Evolutionary conservation across 2,888 invertebrate genomes (phyloP), one percentile per base, ranked within the genome.

Genomic region (Erebia epiphron): DNA sequence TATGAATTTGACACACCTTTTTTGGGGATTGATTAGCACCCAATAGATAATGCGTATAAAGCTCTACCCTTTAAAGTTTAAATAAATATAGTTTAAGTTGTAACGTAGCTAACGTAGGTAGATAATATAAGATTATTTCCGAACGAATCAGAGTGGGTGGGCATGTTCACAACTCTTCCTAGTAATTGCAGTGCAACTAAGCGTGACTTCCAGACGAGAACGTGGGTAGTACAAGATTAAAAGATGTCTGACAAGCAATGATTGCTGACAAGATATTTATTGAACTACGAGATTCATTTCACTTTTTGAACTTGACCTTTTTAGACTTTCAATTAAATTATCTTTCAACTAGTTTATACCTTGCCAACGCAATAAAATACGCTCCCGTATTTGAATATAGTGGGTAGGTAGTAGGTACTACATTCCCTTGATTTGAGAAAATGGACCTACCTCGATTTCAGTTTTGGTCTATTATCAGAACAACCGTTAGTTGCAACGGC

Each of bases 81-180:
- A 3, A 26, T 26, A 26, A 26, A 26, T 26, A 26, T 4, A 26
- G 3, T 26, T 1, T 26, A 26, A 26, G 26, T 3, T 26, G 21
- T 21, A 26, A 26, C 26, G 2, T 26, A 26, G 2, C 11, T 13
- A 41, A 26, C 41, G 85, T 85, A 82, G 84, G 84, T 80, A 83
- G 84, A 75, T 82, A 83, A 75, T 82, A 83, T 87, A 86, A 80
- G 82, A 86, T 82, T 85, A 82, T 77, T 77, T 76, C 62, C 72
- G 72, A 65, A 75, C 71, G 73, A 73, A 74, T 71, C 72, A 65
- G 72, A 68, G 79, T 79, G 76, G 79, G 78, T 69, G 70, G 58
- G 49, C 67, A 58, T 61, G 56, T 58, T 69, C 68, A 72, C 69
- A 69, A 66, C 66, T 62, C 61, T 63, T 50, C 65, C 62, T 69